Base-by-base conservation (phyloP, 2,113 vertebrate species). In the human region DNA sequence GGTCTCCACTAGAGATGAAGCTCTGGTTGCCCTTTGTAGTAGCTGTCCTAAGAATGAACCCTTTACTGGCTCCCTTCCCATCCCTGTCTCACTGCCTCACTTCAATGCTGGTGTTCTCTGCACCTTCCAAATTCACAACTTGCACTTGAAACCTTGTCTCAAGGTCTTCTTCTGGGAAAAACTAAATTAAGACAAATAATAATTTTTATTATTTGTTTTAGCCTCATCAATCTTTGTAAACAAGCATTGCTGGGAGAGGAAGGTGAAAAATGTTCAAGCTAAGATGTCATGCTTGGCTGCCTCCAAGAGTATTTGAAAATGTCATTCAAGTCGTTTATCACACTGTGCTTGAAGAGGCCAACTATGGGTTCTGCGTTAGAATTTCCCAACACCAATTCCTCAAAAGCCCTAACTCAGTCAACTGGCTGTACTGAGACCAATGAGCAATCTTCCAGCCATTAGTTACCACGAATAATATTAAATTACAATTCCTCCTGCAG, bases 201-300 rank as follows among this genome's bases (percentile, higher is more conserved):
- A 55, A 59, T 78, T 97, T 92, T 70, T 30, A 89, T 88, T 48
- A 95, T 97, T 93, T 84, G 76, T 87, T 90, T 92, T 72, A 50
- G 76, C 38, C 11, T 90, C 91, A 89, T 88, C 48, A 27, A 45
- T 96, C 95, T 97, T 91, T 66, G 93, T 78, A 93, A 94, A 78
- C 35, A 89, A 96, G 55, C 27, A 55, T 32, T 80, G 13, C 57
- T 93, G 38, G 35, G 14, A 68, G 27, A 89, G 50, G 81, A 90
- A 88, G 16, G 25, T 70, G 48, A 83, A 38, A 83, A 94, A 90
- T 81, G 43, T 61, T 6, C 81, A 73, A 55, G 81, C 38, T 68
- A 87, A 88, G 61, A 94, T 57, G 27, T 45, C 57, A 52, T 9
- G 66, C 64, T 66, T 57, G 70, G 72, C 18, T 76, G 76, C 45